Conservation (phyloP, 2,797 vertebrate genomes). For the Anomalospiza imberbis region DNA sequence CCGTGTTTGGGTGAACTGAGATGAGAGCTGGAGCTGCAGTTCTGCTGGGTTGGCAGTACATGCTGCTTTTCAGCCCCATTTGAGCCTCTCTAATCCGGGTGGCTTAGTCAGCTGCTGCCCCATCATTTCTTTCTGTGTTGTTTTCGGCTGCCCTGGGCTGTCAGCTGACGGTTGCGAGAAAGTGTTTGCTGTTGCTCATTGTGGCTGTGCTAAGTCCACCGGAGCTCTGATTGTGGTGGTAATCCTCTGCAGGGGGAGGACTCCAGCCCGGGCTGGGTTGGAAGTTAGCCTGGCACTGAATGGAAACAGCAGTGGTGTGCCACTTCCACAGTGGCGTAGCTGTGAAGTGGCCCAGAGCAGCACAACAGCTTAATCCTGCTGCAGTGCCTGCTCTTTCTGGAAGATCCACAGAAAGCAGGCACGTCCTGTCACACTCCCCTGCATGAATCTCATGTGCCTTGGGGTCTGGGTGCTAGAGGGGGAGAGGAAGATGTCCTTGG, state of each 20-base stretch:
- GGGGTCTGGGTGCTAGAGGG: background rate
- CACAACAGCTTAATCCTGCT: background rate
- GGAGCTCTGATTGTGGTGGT: slow-evolving; percentile 14
- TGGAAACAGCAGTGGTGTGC: background rate
- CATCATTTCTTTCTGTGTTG: slow-evolving; percentile 23
- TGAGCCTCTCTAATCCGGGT: background rate
- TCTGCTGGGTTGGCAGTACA: background rate
- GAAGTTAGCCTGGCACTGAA: background rate
- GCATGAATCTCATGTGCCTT: fast-evolving
- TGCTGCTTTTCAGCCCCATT: background rate
- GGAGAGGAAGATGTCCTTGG: background rate
- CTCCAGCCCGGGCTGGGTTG: background rate
- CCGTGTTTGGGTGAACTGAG: background rate
- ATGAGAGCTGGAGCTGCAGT: background rate
- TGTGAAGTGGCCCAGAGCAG: background rate
- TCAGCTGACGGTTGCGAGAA: background rate
- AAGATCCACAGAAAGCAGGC: background rate
- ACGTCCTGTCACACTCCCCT: background rate
- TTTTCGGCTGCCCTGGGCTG: background rate
- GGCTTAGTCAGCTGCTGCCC: slow-evolving; percentile 28
- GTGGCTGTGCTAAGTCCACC: background rate
- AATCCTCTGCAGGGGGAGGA: background rate
- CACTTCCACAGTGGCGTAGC: fast-evolving
- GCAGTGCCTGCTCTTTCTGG: background rate
- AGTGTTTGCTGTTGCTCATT: background rate